Percentiles rank a stretch among this genome's conserved stretches.
phyloP scores from a whole-genome alignment of 2,113 vertebrate genomes.

The Zosterops japonicus region DNA sequence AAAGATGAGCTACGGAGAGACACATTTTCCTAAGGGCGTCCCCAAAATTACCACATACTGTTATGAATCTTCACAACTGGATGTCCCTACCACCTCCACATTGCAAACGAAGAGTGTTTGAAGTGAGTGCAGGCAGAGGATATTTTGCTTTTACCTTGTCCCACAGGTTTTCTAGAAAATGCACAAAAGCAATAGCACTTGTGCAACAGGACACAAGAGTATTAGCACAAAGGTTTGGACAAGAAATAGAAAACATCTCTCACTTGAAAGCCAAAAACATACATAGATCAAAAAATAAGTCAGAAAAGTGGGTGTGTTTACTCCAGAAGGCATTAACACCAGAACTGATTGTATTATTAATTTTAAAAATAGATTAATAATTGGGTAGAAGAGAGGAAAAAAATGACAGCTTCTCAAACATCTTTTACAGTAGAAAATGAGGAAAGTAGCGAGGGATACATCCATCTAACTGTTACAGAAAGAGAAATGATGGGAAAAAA shows the following conservation, averaged over 20 bases:
- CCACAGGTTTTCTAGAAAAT: background rate
- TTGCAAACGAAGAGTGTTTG: background rate
- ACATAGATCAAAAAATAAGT: background rate
- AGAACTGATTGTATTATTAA: background rate
- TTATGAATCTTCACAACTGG: background rate
- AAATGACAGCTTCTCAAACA: background rate
- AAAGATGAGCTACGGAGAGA: background rate
- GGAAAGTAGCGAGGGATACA: background rate
- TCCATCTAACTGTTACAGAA: background rate
- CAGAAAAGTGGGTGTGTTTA: background rate
- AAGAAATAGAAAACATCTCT: background rate
- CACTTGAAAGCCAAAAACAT: background rate
- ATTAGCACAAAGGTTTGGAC: background rate
- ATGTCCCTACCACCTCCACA: background rate
- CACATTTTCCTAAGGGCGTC: background rate
- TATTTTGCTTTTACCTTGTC: background rate
- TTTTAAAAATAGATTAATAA: background rate
- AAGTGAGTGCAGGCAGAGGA: background rate
- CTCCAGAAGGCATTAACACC: background rate
- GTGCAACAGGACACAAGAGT: background rate
- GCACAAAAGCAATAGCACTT: background rate
- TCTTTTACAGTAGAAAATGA: background rate
- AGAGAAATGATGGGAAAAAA: background rate
- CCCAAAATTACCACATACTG: background rate
- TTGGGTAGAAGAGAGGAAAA: background rate